phyloP scores from a whole-genome alignment of 2,797 vertebrate genomes.

The Antrozous pallidus region DNA sequence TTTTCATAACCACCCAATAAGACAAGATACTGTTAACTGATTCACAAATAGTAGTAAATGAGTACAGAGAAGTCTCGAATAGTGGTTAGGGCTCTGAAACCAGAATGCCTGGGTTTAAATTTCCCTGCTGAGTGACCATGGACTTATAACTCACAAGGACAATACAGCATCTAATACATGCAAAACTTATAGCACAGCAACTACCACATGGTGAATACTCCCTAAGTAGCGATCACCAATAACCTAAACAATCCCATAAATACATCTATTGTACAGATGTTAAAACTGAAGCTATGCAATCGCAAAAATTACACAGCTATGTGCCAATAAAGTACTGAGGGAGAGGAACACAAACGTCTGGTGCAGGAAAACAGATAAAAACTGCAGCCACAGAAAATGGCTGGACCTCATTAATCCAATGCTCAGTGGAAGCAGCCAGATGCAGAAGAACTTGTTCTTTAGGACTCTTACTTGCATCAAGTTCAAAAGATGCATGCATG shows the following conservation, averaged over 20 bases:
- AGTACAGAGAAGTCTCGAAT: background rate
- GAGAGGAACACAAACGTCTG: background rate
- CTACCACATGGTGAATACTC: accelerated
- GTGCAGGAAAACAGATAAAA: background rate
- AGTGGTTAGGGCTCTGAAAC: background rate
- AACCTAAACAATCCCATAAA: background rate
- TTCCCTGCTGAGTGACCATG: background rate
- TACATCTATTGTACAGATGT: background rate
- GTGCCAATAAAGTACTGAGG: background rate
- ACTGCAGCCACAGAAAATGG: background rate
- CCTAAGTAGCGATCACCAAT: no score
- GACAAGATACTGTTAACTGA: background rate
- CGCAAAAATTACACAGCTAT: background rate
- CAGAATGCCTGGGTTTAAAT: background rate
- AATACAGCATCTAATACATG: accelerated
- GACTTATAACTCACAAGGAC: background rate
- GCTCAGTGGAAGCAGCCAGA: background rate
- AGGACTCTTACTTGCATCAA: background rate
- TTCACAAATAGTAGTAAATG: background rate
- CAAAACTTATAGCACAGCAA: background rate
- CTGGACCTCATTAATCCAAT: background rate
- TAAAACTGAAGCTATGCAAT: background rate
- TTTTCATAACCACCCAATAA: background rate
- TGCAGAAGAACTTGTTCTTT: no score
- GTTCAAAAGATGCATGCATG: background rate